Evolutionary conservation across 2,797 vertebrate genomes (phyloP).

Genomic region (Microctenopoma steveboyesi): DNA sequence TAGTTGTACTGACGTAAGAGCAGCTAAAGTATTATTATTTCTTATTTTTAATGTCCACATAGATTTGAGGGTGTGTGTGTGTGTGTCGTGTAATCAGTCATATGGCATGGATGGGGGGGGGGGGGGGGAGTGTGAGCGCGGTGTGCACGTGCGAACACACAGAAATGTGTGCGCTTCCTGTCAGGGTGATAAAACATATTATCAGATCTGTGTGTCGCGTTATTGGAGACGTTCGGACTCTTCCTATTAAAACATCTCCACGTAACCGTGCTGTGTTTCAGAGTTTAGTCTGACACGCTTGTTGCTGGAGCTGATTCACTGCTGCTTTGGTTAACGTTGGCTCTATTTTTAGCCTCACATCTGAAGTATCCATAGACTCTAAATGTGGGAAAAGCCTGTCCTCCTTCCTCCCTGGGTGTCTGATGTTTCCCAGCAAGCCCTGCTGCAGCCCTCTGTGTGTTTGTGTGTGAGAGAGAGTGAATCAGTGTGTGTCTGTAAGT

Average conservation of each 20-base stretch:
- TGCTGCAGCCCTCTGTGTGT: slow-evolving; percentile 52
- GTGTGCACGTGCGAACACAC: background rate
- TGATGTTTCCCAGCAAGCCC: slow-evolving; percentile 81
- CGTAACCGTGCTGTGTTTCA: background rate
- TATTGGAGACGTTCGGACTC: too few relatives aligned
- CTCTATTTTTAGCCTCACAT: slow-evolving; percentile 96
- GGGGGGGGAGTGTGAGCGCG: background rate
- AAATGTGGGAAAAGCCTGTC: slow-evolving; percentile 99
- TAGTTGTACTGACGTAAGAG: background rate
- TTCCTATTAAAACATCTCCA: background rate
- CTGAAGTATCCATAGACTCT: slow-evolving; percentile 96
- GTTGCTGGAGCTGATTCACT: slow-evolving; percentile 57
- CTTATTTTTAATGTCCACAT: background rate
- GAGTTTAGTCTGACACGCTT: slow-evolving; percentile 28
- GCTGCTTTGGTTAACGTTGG: slow-evolving; percentile 86
- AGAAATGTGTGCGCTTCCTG: background rate
- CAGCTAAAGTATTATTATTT: background rate
- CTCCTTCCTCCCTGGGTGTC: slow-evolving; percentile 78
- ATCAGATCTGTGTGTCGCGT: too few relatives aligned
- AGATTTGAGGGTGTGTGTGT: background rate
- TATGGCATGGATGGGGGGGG: background rate
- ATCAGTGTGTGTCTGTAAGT: slow-evolving; percentile 69
- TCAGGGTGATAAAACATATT: background rate
- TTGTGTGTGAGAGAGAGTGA: slow-evolving; percentile 37
- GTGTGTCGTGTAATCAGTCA: background rate